Base-by-base conservation (phyloP, 1,140 invertebrate genomes). In the Drosophila subobscura region DNA sequence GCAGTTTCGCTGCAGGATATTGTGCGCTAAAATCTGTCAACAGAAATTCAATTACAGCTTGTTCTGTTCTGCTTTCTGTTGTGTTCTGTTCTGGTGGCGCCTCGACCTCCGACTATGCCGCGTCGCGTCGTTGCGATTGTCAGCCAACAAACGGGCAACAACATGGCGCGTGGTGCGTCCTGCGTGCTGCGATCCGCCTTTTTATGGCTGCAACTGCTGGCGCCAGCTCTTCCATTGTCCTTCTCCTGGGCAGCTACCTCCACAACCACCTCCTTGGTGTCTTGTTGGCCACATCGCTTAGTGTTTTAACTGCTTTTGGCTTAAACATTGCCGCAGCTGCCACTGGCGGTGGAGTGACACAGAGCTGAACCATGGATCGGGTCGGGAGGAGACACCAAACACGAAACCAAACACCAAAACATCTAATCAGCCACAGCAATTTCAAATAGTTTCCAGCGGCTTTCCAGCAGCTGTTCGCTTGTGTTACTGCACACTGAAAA, bases 11-110 rank as follows among this genome's bases (percentile, higher is more conserved):
- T 88, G 61, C 70, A 88, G 81, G 81, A 88, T 88, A 81, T 81
- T 86, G 77, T 86, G 78, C 83, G 78, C 81, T 86, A 81, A 86
- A 88, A 86, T 88, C 81, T 86, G 81, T 88, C 81, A 88, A 86
- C 83, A 86, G 81, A 86, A 86, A 86, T 88, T 86, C 81, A 86
- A 86, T 86, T 86, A 86, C 81, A 78, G 67, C 86, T 72, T 80
- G 63, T 58, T 46, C 65, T 59, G 33, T 4, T 29, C 16, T 20
- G 16, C 16, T 20, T 20, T 20, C 16, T 22, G 46, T 25, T 41
- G 14, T n/a, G 29, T 20, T 20, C 16, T 20, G 16, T 20, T 20
- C 16, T 44, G 44, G 45, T 37, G 52, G 53, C 56, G 50, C 44
- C 40, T 29, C n/a, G n/a, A n/a, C n/a, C n/a, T n/a, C n/a, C 65